phyloP scores from a whole-genome alignment of 1,140 invertebrate genomes.

The Latrodectus geometricus region DNA sequence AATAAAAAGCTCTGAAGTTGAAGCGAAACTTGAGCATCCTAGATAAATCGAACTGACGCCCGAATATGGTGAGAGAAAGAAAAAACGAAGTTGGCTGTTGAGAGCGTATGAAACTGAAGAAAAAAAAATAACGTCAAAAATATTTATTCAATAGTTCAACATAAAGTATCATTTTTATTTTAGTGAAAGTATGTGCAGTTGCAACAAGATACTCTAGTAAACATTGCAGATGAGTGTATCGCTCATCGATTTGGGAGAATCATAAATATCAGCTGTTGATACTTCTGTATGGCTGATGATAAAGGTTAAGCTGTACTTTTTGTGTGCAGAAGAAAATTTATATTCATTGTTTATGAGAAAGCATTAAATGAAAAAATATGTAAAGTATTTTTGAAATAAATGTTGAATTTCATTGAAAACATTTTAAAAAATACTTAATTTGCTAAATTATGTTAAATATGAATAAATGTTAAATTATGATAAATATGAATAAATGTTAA shows the following conservation, averaged over 20 bases:
- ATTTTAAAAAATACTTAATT: too few relatives aligned
- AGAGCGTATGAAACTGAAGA: not conserved
- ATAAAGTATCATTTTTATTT: not conserved
- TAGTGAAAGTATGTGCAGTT: not conserved
- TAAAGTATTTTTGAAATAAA: too few relatives aligned
- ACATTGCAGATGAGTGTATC: not conserved
- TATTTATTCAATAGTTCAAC: conserved; percentile 13
- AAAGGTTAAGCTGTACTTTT: not conserved
- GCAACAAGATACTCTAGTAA: conserved; percentile 2
- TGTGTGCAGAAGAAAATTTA: too few relatives aligned
- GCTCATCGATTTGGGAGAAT: not conserved
- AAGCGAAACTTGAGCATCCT: not conserved
- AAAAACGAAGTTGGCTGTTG: not conserved
- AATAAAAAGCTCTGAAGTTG: conserved; percentile 24
- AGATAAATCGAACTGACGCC: conserved; percentile 31
- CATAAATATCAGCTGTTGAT: not conserved
- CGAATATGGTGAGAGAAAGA: not conserved
- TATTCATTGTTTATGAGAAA: too few relatives aligned
- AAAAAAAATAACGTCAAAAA: not conserved
- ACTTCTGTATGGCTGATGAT: not conserved
- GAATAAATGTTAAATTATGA: too few relatives aligned
- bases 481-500: too few relatives aligned
- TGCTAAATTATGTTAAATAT: too few relatives aligned
- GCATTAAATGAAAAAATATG: too few relatives aligned
- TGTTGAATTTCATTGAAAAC: too few relatives aligned